These are phyloP conservation scores for Nasonovia ribisnigri DNA, from an alignment of 2,888 invertebrate genomes.

Conservation along the genomic window DNA sequence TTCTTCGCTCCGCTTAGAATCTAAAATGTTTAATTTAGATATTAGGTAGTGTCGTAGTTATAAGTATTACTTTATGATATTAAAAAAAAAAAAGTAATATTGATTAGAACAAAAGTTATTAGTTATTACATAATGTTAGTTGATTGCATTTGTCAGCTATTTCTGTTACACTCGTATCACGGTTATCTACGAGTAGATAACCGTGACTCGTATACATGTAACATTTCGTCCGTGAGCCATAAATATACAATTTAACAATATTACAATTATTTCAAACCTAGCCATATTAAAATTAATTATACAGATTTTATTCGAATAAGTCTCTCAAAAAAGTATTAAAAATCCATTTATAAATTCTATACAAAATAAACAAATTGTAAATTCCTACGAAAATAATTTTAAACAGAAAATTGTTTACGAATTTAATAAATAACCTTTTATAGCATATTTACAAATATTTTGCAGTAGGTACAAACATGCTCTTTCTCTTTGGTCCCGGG, in stretches of 20 bases:
- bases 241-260: background rate
- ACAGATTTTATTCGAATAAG: background rate
- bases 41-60: too few relatives aligned
- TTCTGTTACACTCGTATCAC: background rate
- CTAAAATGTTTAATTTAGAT: too few relatives aligned
- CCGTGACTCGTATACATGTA: background rate
- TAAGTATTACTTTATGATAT: too few relatives aligned
- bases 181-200: too few relatives aligned
- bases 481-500: background rate
- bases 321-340: background rate
- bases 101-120: background rate
- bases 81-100: background rate
- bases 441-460: background rate
- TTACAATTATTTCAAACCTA: background rate
- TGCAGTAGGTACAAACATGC: background rate
- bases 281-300: background rate
- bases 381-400: background rate
- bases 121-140: background rate
- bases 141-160: background rate
- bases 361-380: background rate
- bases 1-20: too few relatives aligned
- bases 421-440: background rate
- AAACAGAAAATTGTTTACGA: too few relatives aligned
- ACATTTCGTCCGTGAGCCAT: background rate
- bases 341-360: background rate